Base-by-base conservation (phyloP, 2,888 invertebrate genomes). In the Orchestes rusci region DNA sequence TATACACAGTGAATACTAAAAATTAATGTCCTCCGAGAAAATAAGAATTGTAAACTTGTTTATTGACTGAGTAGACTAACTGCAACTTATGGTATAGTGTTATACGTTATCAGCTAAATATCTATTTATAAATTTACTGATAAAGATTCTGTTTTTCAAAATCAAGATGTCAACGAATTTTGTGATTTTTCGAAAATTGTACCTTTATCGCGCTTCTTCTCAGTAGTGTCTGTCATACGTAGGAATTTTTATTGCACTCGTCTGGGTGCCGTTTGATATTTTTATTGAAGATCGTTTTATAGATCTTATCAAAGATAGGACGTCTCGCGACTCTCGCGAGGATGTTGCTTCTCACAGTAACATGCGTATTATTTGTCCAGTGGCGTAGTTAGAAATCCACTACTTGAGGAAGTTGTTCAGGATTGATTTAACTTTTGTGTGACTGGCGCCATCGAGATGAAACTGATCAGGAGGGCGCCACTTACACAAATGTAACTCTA, bases 161-260 rank as follows among this genome's bases (percentile, higher is more conserved):
- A 16, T 5, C 18, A 17, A 16, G n/a, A 34, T 18, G 16, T 17
- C 16, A n/a, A 38, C 23, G 2, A 16, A 20, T 29, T 18, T 35
- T 41, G 41, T 42, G 18, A 10, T 7, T 18, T 10, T 38, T 37
- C 33, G 39, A 33, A 47, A 47, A 44, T 45, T 39, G 43, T 48
- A 50, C n/a, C n/a, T 51, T 52, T 50, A 51, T 50, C 50, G 50
- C 50, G 46, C 50, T 51, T 39, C 16, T 36, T 46, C 50, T 23
- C 35, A 30, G n/a, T n/a, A n/a, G n/a, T 30, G 31, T 44, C 43
- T 41, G 51, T 44, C 47, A 51, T 44, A 48, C 43, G 18, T 33
- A 53, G 50, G 57, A 56, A 59, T 57, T 59, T 59, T 58, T 60
- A 59, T 56, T 34, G 54, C 53, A 50, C 55, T 53, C 46, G 53